Percentiles rank a stretch among this genome's conserved stretches.
phyloP scores from a whole-genome alignment of 2,888 invertebrate genomes.

The Eudasyphora cyanicolor region DNA sequence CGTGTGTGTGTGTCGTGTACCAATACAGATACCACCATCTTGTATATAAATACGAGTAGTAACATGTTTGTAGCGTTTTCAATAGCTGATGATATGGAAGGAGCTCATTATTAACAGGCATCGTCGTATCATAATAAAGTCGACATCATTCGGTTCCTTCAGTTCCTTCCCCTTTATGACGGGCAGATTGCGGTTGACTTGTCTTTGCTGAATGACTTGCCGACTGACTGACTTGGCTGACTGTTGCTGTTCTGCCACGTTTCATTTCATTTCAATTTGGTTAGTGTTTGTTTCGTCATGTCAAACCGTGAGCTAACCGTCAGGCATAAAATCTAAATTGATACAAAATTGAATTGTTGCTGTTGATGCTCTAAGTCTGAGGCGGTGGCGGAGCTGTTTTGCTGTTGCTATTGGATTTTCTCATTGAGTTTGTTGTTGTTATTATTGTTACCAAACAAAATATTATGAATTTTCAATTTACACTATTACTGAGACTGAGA shows the following conservation, averaged over 20 bases:
- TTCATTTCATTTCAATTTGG: slow-evolving; percentile 9
- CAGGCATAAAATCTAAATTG: slow-evolving; percentile 58
- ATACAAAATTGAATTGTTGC: slow-evolving; percentile 74
- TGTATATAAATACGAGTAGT: neutral
- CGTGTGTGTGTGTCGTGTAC: neutral
- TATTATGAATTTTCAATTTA: slow-evolving; percentile 73
- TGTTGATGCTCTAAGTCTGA: too few species aligned
- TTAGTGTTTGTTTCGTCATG: slow-evolving; percentile 41
- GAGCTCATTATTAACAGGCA: slow-evolving; percentile 54
- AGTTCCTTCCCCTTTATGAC: neutral
- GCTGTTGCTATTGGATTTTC: slow-evolving; percentile 69
- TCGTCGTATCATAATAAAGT: slow-evolving; percentile 54
- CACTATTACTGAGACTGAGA: slow-evolving; percentile 61
- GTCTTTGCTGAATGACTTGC: neutral
- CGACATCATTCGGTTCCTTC: slow-evolving; percentile 38
- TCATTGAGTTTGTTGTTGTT: slow-evolving; percentile 63
- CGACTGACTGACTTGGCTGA: neutral
- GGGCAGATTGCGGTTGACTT: slow-evolving; percentile 45
- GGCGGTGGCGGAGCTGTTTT: too few species aligned
- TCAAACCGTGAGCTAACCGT: slow-evolving; percentile 53
- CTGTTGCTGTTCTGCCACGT: neutral
- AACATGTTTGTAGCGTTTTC: neutral
- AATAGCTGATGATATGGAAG: slow-evolving; percentile 50
- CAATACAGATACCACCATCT: neutral
- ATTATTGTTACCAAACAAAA: slow-evolving; percentile 65